Evolutionary conservation across 2,797 vertebrate genomes (phyloP).

Genomic region (Botia almorhae): DNA sequence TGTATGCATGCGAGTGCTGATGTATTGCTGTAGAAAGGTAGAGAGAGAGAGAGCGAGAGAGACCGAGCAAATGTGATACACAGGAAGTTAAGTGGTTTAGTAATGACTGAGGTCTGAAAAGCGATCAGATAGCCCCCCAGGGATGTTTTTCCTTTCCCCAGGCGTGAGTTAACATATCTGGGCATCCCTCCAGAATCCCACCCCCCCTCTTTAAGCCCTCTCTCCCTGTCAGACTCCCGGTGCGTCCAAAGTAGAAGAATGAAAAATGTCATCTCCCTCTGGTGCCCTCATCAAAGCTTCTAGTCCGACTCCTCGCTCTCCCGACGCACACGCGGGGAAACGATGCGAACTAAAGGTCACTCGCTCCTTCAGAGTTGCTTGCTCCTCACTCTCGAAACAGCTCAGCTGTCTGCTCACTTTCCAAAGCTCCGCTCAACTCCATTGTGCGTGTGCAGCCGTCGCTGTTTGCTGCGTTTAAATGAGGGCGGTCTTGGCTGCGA

Average conservation of each 20-base stretch:
- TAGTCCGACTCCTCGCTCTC: constrained; percentile 13
- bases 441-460: not conserved
- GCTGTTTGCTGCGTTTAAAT: constrained; percentile 31
- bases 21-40: constrained; percentile 21
- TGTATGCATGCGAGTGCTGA: not conserved
- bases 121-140: constrained; percentile 29
- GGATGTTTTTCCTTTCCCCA: constrained; percentile 35
- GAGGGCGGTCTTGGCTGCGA: constrained; percentile 9
- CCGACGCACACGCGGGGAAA: constrained; percentile 14
- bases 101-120: constrained; percentile 53
- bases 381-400: constrained; percentile 30
- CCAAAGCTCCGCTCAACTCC: constrained; percentile 27
- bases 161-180: constrained; percentile 45
- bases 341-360: constrained; percentile 40
- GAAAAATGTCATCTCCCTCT: constrained; percentile 48
- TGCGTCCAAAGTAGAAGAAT: constrained; percentile 29
- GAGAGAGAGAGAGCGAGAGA: not conserved
- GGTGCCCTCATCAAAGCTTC: constrained; percentile 12
- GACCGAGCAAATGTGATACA: constrained; percentile 19
- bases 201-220: not conserved
- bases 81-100: constrained; percentile 50
- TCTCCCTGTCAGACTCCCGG: constrained; percentile 21
- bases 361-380: constrained; percentile 36
- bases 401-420: constrained; percentile 31
- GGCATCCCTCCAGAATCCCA: constrained; percentile 38